Percentiles rank a stretch among this genome's conserved stretches.
Conservation (phyloP, 1,140 invertebrate species). For the Diorhabda elongata region DNA sequence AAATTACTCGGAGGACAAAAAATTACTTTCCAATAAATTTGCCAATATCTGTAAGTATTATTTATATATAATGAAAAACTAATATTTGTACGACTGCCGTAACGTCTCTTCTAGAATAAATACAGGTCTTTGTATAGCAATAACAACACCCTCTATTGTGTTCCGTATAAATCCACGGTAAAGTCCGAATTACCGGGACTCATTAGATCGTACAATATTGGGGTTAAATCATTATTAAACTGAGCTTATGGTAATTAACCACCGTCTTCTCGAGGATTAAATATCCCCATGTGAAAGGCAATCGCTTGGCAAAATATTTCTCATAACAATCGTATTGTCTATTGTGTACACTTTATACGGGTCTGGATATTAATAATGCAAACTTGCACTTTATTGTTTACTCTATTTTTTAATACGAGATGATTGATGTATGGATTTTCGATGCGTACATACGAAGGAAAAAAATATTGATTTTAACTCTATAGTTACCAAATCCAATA, state of each 20-base stretch:
- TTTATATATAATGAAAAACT: background rate
- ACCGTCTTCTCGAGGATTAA: slow-evolving; percentile 11
- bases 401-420: too few species aligned
- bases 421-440: too few species aligned
- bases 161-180: background rate
- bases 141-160: background rate
- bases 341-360: background rate
- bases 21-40: too few species aligned
- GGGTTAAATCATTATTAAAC: slow-evolving; percentile 23
- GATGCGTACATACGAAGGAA: too few species aligned
- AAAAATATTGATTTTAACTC: too few species aligned
- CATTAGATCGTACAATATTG: slow-evolving; percentile 8
- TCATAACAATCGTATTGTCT: background rate
- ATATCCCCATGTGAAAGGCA: background rate
- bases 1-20: too few species aligned
- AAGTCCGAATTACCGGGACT: background rate
- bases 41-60: too few species aligned
- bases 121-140: background rate
- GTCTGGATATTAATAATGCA: background rate
- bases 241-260: slow-evolving; percentile 31
- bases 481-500: too few species aligned
- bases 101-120: background rate
- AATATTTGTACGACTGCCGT: background rate
- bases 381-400: background rate
- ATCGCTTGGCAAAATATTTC: background rate